Conservation (phyloP, 1,140 invertebrate genomes). For the Drosophila fuyamai region DNA sequence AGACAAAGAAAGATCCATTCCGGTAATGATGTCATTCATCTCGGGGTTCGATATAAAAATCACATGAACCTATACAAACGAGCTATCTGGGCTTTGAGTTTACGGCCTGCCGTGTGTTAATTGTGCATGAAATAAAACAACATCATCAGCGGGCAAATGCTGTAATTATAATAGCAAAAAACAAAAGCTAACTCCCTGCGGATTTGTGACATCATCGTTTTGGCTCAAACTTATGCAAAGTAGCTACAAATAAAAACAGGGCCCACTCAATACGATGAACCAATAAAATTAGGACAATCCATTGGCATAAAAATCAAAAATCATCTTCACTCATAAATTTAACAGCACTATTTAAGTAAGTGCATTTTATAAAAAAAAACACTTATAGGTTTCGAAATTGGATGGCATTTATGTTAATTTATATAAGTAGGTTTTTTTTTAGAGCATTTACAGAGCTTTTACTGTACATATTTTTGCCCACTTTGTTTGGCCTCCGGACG, state of each 20-base stretch:
- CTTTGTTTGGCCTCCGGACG: slow-evolving; percentile 25
- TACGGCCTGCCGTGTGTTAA: slow-evolving; percentile 42
- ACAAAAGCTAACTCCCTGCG: slow-evolving; percentile 38
- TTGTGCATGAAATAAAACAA: slow-evolving; percentile 58
- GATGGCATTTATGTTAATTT: too few species aligned
- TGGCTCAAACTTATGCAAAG: slow-evolving; percentile 46
- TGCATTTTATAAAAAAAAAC: too few species aligned
- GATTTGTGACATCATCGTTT: slow-evolving; percentile 54
- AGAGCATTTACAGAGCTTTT: neutral
- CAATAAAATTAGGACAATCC: neutral
- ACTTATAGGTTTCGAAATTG: too few species aligned
- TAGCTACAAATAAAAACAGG: slow-evolving; percentile 12
- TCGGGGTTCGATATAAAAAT: slow-evolving; percentile 56
- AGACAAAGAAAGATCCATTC: slow-evolving; percentile 43
- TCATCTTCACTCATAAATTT: too few species aligned
- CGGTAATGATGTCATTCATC: slow-evolving; percentile 77
- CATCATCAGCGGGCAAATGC: slow-evolving; percentile 30
- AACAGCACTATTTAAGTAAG: too few species aligned
- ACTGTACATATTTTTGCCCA: slow-evolving; percentile 17
- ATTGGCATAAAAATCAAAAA: too few species aligned
- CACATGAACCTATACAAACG: slow-evolving; percentile 12
- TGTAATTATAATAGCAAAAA: slow-evolving; percentile 46
- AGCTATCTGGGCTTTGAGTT: slow-evolving; percentile 13
- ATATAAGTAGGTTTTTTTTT: too few species aligned
- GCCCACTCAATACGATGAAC: neutral